Evolutionary conservation across 1,140 invertebrate species (phyloP).

Genomic region (Euwallacea fornicatus): DNA sequence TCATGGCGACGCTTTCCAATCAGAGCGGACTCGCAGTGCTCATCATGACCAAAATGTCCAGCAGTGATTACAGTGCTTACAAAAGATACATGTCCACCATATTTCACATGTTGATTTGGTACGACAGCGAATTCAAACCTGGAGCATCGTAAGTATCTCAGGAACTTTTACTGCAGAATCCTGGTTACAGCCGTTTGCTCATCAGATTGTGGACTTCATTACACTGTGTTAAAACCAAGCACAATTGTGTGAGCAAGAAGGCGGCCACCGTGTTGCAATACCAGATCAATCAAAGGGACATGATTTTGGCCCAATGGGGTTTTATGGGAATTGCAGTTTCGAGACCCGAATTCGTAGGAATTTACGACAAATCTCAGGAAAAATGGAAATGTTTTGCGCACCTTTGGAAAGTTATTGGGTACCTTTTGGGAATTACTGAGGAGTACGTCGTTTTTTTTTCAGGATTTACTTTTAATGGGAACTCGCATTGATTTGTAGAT

Average conservation of each 20-base stretch:
- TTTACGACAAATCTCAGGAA: slow-evolving; percentile 57
- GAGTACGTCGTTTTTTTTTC: slow-evolving; percentile 55
- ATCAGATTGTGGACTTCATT: slow-evolving; percentile 66
- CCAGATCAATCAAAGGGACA: slow-evolving; percentile 71
- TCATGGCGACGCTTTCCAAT: slow-evolving; percentile 64
- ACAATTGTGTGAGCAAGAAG: slow-evolving; percentile 61
- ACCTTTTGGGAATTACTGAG: slow-evolving; percentile 80
- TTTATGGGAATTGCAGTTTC: slow-evolving; percentile 79
- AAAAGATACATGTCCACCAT: slow-evolving; percentile 74
- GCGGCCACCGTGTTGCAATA: slow-evolving; percentile 56
- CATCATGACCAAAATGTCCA: slow-evolving; percentile 66
- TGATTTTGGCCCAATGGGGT: slow-evolving; percentile 82
- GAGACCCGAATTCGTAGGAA: slow-evolving; percentile 66
- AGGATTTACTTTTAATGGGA: slow-evolving; percentile 6
- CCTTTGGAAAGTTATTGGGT: slow-evolving; percentile 81
- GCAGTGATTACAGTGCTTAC: slow-evolving; percentile 66
- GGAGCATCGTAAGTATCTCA: slow-evolving; percentile 47
- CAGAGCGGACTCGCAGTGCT: slow-evolving; percentile 66
- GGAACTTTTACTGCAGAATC: too few relatives aligned
- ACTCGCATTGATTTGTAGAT: slow-evolving; percentile 41
- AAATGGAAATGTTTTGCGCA: slow-evolving; percentile 79
- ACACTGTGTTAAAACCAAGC: slow-evolving; percentile 65
- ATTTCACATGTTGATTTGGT: slow-evolving; percentile 74
- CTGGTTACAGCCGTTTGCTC: slow-evolving; percentile 23
- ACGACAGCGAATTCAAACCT: slow-evolving; percentile 62